Evolutionary conservation across 2,797 vertebrate species (phyloP).

Genomic region (Centroberyx gerrardi): DNA sequence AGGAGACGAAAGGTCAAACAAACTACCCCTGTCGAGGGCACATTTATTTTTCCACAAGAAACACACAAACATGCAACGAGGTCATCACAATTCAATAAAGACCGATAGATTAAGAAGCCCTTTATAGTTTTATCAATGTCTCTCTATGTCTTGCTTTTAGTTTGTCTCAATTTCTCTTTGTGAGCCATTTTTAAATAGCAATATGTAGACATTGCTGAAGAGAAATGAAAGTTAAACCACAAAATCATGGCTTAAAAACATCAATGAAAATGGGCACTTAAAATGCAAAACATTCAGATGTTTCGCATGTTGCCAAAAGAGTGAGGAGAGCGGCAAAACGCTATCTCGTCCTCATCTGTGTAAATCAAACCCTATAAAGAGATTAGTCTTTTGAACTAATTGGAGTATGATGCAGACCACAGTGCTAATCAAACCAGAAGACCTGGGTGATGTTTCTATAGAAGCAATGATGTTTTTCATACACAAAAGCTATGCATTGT

Average conservation of each 20-base stretch:
- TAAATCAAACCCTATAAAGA: conserved; percentile 47
- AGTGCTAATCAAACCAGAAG: conserved; percentile 69
- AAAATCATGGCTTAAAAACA: conserved; percentile 53
- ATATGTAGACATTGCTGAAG: conserved; percentile 60
- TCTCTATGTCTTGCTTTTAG: conserved; percentile 71
- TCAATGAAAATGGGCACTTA: conserved; percentile 69
- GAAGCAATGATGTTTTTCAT: conserved; percentile 62
- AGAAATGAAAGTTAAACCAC: conserved; percentile 55
- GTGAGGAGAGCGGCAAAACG: conserved; percentile 66
- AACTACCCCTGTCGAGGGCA: conserved; percentile 74
- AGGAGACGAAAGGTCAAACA: conserved; percentile 77
- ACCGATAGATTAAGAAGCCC: conserved; percentile 87
- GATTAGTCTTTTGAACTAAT: conserved; percentile 25
- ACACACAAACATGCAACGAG: conserved; percentile 90
- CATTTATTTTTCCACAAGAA: conserved; percentile 88
- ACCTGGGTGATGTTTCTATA: conserved; percentile 60
- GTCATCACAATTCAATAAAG: conserved; percentile 88
- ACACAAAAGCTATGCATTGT: conserved; percentile 58
- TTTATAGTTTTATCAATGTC: conserved; percentile 86
- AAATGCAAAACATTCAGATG: conserved; percentile 72
- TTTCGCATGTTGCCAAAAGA: conserved; percentile 57
- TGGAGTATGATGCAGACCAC: conserved; percentile 67
- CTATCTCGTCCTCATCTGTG: conserved; percentile 42
- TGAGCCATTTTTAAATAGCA: conserved; percentile 60
- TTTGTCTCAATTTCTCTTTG: conserved; percentile 54